Evolutionary conservation across 2,113 vertebrate genomes (phyloP), one percentile per base, ranked within the genome.

Genomic region (Recurvirostra avosetta): DNA sequence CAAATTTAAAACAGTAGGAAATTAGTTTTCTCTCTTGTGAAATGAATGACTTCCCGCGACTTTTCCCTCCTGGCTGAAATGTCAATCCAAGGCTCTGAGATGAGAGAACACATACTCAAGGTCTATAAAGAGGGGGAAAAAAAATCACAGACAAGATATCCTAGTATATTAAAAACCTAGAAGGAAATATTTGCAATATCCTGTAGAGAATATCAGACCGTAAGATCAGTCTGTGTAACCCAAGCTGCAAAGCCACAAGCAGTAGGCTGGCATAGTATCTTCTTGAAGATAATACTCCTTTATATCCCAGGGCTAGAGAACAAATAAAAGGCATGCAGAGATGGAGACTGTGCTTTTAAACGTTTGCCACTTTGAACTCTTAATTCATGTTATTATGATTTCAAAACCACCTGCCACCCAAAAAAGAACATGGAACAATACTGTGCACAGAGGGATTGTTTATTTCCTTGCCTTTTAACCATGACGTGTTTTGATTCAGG

Each of bases 181-280:
- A 78, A 96, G 83, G 93, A 94, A 91, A 61, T 72, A 93, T 95
- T 96, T 96, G 84, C 88, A 98, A 97, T 97, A 98, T 97, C 96
- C 97, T 97, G 97, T 67, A 49, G n/a, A 94, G 88, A 78, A 41
- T 96, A 98, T 97, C 95, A 84, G 78, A 74, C 68, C 2, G 14
- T 53, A 61, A 85, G 68, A 96, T 97, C 95, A 65, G 47, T 36
- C 19, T 43, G 27, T 70, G 75, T 38, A 70, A 85, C 56, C 29
- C 55, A 72, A 80, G 74, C 71, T 82, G 66, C 43, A 86, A 86
- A 96, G 47, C 76, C 74, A 73, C 2, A 7, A 72, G 59, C 79
- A 87, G 82, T 9, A 85, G 61, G 16, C 43, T 82, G 89, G 43
- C n/a, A 55, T 9, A n/a, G 43, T 2, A 26, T 38, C 29, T 50